Base-by-base conservation (phyloP, 2,888 invertebrate species). In the Thymelicus sylvestris region DNA sequence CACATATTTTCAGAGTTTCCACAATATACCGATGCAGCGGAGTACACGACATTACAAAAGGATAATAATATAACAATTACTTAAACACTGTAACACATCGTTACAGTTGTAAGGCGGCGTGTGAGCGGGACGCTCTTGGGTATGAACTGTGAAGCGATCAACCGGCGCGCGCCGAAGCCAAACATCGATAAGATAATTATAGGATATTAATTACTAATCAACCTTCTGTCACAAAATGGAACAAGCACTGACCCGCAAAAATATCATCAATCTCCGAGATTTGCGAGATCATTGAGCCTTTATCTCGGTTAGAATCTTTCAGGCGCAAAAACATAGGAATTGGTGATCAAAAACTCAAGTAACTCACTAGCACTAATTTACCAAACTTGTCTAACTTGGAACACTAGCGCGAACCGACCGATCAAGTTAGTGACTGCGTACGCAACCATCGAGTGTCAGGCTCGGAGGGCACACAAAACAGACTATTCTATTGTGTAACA, bases 401-500 rank as follows among this genome's bases (percentile, higher is more conserved):
- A 86, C 86, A 85, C 90, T 85, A 82, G 87, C 84, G 84, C 82
- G 76, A 82, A 82, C 84, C 80, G 79, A 78, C 85, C 83, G 85
- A 84, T 82, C 86, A 77, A 82, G 82, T 81, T 77, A 79, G 82
- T 80, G 87, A 92, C 91, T 92, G 86, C 79, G 79, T 78, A 84
- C 82, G 80, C 83, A 84, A 81, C 82, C 76, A 77, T 76, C 78
- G 81, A 83, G 81, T 81, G 80, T 80, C 82, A 78, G 78, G 80
- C 79, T 79, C 83, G 79, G 84, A 85, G 85, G 85, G 85, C 85
- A 79, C 78, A 83, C 86, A 86, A 90, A 91, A 91, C 90, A 89
- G 84, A 85, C 85, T 80, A 80, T 80, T 87, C 87, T 81, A 91
- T 91, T 92, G 91, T 91, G 81, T 75, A 81, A 85, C 89, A 88